Base-by-base conservation (phyloP, 2,113 vertebrate genomes). In the Labrus mixtus region DNA sequence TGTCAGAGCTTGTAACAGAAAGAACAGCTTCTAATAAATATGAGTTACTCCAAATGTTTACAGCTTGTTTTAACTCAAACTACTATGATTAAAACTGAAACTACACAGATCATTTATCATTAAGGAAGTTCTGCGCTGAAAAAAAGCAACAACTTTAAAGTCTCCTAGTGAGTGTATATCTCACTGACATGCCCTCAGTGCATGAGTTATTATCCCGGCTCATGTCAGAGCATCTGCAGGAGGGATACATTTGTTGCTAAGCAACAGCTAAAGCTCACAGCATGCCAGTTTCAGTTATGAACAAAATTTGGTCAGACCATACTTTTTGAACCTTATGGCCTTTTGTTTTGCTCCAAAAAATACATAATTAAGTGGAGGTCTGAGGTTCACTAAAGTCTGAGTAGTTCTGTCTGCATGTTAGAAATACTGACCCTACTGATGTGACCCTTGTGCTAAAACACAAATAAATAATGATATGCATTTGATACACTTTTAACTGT, bases 191-290 rank as follows among this genome's bases (percentile, higher is more conserved):
- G 81, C 86, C 76, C 83, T 73, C 83, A 45, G 79, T 63, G 57
- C 77, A 81, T 75, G 73, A 86, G 73, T 80, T 89, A 83, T 90
- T 82, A 84, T 82, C 81, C 78, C 64, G 64, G 75, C 64, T 89
- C 77, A 80, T 89, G 86, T 86, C 76, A 59, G 74, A 82, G 85
- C 85, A 87, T 91, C 88, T 87, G 84, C 84, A 81, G 85, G 79
- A 88, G 86, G 81, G 82, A 89, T 82, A 36, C 83, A 87, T 86
- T 89, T 91, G 91, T 93, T 91, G 89, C 91, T 83, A 72, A 56
- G 91, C 86, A 93, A 91, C 91, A 87, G 82, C 85, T 77, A 63
- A 80, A 79, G 74, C 86, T 78, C 48, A 4, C 87, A 83, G 82
- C 69, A 78, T 78, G 82, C 86, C 85, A 83, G 76, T 81, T 83